Base-by-base conservation (phyloP, 2,888 invertebrate species). In the Rhagonycha fulva region DNA sequence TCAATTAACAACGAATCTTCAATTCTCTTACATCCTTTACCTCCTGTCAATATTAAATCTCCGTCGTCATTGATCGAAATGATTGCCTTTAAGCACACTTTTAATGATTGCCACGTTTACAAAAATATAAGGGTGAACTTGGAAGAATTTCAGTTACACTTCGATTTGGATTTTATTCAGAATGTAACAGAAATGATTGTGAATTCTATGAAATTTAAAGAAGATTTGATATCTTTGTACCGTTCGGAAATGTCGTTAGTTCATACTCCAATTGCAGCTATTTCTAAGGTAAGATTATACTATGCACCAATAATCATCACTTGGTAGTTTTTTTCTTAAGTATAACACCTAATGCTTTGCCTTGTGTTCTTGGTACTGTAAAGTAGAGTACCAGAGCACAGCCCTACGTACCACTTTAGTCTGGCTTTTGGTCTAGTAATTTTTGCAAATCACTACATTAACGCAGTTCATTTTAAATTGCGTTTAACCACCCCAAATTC, bases 91-190 rank as follows among this genome's bases (percentile, higher is more conserved):
- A 92, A 91, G 82, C 90, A 89, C 77, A 88, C 89, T 0, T 85
- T 86, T 2, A 84, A 90, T 66, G 90, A 90, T 81, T 90, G 90
- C 76, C 90, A 91, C 78, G 88, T 91, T 60, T 92, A 91, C 81
- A 91, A 92, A 87, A 90, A 90, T 82, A 85, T 94, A 19, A 93
- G 93, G 83, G 83, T 94, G 1, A 84, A 92, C 66, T 85, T 94
- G 0, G 92, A 92, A 81, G 93, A 94, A 84, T 92, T 93, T 83
- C 91, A 90, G 80, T 86, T 94, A 23, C 92, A 93, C 82, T 86
- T 94, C 61, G 94, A 94, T 85, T 91, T 92, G 81, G 93, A 93
- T 66, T 92, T 94, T 81, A 89, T 91, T 80, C 87, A 90, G 78
- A 91, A 92, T 61, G 86, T 94, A 9, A 91, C 91, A 76, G 91